Conservation (phyloP, 2,113 vertebrate genomes). For the Perognathus longimembris region DNA sequence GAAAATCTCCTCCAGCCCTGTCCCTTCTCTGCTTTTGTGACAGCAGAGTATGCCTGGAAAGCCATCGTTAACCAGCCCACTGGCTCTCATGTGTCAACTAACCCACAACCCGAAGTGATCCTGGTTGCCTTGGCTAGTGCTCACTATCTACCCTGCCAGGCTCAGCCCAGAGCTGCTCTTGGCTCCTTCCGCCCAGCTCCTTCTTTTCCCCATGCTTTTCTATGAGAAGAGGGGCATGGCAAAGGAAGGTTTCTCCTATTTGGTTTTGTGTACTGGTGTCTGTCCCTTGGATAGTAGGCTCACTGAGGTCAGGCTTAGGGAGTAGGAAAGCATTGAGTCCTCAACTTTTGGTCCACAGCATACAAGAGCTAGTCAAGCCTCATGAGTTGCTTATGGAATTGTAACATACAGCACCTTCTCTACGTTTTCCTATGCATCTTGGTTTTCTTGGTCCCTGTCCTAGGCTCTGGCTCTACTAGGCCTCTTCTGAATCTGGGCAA, state of each 20-base stretch:
- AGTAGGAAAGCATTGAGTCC: not conserved
- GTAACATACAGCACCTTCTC: not conserved
- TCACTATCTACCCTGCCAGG: not conserved
- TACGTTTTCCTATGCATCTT: not conserved
- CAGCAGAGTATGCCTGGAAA: not conserved
- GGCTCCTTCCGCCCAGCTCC: not conserved
- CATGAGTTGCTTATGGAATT: not conserved
- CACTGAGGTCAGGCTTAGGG: not conserved
- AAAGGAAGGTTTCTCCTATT: not conserved
- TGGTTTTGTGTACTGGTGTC: not conserved
- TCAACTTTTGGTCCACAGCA: not conserved
- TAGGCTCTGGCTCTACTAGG: not conserved
- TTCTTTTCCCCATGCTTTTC: not conserved
- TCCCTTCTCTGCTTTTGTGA: slow-evolving; percentile 12
- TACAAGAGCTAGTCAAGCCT: not conserved
- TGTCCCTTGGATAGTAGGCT: not conserved
- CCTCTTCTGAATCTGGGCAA: slow-evolving; percentile 1
- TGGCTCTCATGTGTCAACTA: slow-evolving; percentile 25
- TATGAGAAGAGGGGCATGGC: not conserved
- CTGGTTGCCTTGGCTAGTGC: not conserved
- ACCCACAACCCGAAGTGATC: not conserved
- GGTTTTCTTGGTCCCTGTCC: not conserved
- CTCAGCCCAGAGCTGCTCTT: not conserved
- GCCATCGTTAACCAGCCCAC: not conserved
- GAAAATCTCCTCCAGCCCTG: not conserved